phyloP scores from a whole-genome alignment of 1,140 invertebrate genomes.

The Platorchestia sp. region DNA sequence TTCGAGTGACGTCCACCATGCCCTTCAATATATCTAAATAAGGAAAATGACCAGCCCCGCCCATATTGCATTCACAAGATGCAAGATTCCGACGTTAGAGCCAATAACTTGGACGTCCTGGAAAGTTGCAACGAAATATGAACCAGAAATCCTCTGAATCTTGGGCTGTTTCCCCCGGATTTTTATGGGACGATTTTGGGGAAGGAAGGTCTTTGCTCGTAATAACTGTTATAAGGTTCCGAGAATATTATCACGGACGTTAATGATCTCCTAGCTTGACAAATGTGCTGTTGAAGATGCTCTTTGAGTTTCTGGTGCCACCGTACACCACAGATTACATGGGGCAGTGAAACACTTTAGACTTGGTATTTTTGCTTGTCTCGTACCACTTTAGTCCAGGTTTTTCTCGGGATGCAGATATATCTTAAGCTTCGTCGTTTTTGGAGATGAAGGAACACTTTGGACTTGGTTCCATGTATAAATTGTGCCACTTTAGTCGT shows the following conservation, averaged over 20 bases:
- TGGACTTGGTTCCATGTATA: too few species aligned
- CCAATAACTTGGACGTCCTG: neutral
- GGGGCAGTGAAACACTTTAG: neutral
- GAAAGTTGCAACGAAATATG: neutral
- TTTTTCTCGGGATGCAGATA: too few species aligned
- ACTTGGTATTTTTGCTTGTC: neutral
- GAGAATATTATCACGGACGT: neutral
- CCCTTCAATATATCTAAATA: neutral
- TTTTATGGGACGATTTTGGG: neutral
- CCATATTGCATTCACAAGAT: neutral
- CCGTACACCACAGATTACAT: neutral
- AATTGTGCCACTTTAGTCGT: too few species aligned
- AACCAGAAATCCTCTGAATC: neutral
- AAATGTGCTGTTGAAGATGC: neutral
- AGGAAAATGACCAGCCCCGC: neutral
- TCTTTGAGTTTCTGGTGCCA: neutral
- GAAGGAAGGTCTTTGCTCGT: neutral
- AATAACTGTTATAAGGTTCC: neutral
- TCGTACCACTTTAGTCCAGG: too few species aligned
- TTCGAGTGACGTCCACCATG: neutral
- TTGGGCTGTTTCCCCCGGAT: neutral
- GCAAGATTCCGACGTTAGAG: neutral
- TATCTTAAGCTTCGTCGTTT: too few species aligned
- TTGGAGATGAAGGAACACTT: too few species aligned
- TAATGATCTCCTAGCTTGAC: neutral